These are phyloP conservation scores for Microtus oregoni DNA, from an alignment of 2,113 vertebrate genomes.

Conservation along the genomic window DNA sequence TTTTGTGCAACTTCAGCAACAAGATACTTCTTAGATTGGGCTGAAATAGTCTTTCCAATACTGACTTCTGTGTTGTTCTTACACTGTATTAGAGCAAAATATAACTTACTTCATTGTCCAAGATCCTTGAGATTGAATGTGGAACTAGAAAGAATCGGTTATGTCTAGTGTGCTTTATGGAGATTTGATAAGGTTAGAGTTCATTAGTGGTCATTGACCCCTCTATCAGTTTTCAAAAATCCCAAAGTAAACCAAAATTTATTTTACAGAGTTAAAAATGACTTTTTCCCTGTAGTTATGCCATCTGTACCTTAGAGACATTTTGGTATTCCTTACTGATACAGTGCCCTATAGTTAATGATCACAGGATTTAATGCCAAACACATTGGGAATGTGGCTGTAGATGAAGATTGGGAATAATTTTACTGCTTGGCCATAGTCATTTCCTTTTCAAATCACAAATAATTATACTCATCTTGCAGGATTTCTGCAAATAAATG, in stretches of 20 bases:
- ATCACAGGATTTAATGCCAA: constrained; percentile 13
- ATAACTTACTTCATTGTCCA: not conserved
- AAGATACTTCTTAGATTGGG: constrained; percentile 20
- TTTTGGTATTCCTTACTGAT: not conserved
- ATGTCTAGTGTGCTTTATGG: constrained; percentile 15
- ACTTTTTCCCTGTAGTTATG: not conserved
- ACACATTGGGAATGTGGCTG: not conserved
- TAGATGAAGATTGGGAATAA: not conserved
- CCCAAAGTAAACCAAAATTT: not conserved
- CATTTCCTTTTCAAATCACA: constrained; percentile 21
- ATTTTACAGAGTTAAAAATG: not conserved
- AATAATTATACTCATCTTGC: not conserved
- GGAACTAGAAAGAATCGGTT: not conserved
- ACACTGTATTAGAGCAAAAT: constrained; percentile 8
- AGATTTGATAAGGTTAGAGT: constrained; percentile 19
- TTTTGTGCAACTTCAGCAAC: constrained; percentile 65
- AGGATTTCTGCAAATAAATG: constrained; percentile 12
- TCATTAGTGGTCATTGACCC: not conserved
- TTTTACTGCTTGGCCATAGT: not conserved
- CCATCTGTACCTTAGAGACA: not conserved
- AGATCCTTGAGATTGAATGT: not conserved
- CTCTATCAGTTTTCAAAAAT: constrained; percentile 38
- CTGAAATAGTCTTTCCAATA: not conserved
- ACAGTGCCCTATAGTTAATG: not conserved
- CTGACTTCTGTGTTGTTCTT: constrained; percentile 30